Base-by-base conservation (phyloP, 2,797 vertebrate species). In the Alectoris magna region DNA sequence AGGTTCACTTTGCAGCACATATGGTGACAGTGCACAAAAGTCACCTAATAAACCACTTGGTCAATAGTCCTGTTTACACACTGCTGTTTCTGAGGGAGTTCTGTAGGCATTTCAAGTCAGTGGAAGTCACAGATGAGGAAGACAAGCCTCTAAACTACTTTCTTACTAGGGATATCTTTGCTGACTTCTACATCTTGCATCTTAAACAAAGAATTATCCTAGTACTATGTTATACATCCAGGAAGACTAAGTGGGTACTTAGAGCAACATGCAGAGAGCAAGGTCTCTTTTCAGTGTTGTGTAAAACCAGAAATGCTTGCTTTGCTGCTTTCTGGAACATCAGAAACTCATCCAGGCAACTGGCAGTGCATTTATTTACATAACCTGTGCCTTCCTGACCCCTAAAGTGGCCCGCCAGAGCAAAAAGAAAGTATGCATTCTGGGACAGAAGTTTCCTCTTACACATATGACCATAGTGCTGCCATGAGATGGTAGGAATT, bases 251-350 rank as follows among this genome's bases (percentile, higher is more conserved):
- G 27, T 2, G 5, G 24, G 24, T n/a, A 34, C 51, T 34, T 10
- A 2, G 3, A 43, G 36, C 26, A 11, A 41, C 14, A 55, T 13
- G 8, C 62, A 53, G 38, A 60, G 72, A 88, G 16, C 23, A 14
- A 15, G n/a, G 16, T n/a, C 34, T 27, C 3, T 0, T 62, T 78
- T 51, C 14, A 38, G 27, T 0, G 1, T 55, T 55, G 16, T 11
- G 18, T 60, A 39, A 23, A 66, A 46, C 14, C 27, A 18, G 17
- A 78, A n/a, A 11, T 1, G 1, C 36, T 66, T 27, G 29, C 64
- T 69, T 43, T 77, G 62, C 41, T 44, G 4, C 3, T 11, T 48
- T 73, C 21, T 7, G 34, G 48, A 51, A 41, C 17, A 14, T 7
- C 69, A 80, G 38, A 70, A 85, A 29, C 14, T 62, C 14, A 49